Conservation (phyloP, 2,888 invertebrate species). For the Papilio gigon region DNA sequence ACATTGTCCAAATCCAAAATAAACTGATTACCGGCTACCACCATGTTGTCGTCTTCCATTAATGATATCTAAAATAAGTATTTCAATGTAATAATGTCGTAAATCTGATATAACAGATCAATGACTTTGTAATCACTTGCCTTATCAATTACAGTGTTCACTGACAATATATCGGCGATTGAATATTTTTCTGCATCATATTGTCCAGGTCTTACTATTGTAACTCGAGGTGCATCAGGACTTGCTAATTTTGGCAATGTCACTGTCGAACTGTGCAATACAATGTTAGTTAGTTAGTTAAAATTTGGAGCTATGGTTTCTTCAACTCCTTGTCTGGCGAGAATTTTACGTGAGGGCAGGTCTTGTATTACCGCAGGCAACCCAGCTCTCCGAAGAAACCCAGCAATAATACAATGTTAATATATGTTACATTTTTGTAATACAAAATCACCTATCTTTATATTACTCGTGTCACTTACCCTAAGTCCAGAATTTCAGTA, state of each 20-base stretch:
- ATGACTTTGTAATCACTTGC: constrained; percentile 43
- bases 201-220: constrained; percentile 68
- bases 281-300: neutral
- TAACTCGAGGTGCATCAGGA: constrained; percentile 63
- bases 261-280: constrained; percentile 31
- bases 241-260: constrained; percentile 51
- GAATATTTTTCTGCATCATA: constrained; percentile 49
- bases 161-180: constrained; percentile 55
- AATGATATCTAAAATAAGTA: constrained; percentile 56
- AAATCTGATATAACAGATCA: neutral
- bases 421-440: neutral
- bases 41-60: constrained; percentile 72
- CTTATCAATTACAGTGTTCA: constrained; percentile 54
- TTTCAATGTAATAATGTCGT: neutral
- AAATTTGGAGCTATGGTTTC: no score
- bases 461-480: constrained; percentile 70
- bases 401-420: neutral
- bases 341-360: no score
- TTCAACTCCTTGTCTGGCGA: no score
- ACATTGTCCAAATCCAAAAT: constrained; percentile 73
- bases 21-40: constrained; percentile 61
- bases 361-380: no score
- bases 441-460: constrained; percentile 43
- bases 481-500: constrained; percentile 58
- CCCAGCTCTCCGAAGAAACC: no score